Base-by-base conservation (phyloP, 2,113 vertebrate species). In the Gallinago jamesoni region DNA sequence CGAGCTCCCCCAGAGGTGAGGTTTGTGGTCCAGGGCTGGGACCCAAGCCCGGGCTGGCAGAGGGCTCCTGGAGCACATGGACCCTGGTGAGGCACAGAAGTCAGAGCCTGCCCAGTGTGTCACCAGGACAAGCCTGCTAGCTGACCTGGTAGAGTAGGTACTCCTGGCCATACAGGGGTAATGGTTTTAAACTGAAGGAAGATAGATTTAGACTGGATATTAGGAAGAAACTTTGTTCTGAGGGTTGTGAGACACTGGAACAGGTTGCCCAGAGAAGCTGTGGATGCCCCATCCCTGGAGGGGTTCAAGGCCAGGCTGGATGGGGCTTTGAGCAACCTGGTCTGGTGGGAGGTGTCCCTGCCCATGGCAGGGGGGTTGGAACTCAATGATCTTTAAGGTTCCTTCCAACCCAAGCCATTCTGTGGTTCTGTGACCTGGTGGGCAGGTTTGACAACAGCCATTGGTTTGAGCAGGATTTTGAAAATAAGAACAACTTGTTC, bases 51-150 rank as follows among this genome's bases (percentile, higher is more conserved):
- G 5, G 37, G 43, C 64, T 68, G 76, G 55, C n/a, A 24, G 69
- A 43, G 41, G 14, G 70, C 2, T 31, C 31, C 47, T 1, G 0
- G 33, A 11, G 12, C 3, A 3, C 11, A 0, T 7, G 28, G 56
- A 12, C 25, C 48, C 15, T 3, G 1, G 62, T 2, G 4, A 23
- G 5, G 60, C 43, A 5, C 37, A 9, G 37, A 13, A 30, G 15
- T 56, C 5, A 7, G 43, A 24, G 55, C 57, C 76, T 18, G 35
- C n/a, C 60, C 4, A 12, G 45, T 50, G 57, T 39, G 7, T 70
- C 60, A 6, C 39, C 2, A 4, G 35, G 27, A 14, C 27, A 4
- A 14, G 48, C 12, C 63, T 31, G 57, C 14, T 14, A 30, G 24
- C 41, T 0, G 1, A 23, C 9, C 35, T 30, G 48, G 28, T 16